phyloP scores from a whole-genome alignment of 2,113 vertebrate genomes.

The Ceratotherium simum region DNA sequence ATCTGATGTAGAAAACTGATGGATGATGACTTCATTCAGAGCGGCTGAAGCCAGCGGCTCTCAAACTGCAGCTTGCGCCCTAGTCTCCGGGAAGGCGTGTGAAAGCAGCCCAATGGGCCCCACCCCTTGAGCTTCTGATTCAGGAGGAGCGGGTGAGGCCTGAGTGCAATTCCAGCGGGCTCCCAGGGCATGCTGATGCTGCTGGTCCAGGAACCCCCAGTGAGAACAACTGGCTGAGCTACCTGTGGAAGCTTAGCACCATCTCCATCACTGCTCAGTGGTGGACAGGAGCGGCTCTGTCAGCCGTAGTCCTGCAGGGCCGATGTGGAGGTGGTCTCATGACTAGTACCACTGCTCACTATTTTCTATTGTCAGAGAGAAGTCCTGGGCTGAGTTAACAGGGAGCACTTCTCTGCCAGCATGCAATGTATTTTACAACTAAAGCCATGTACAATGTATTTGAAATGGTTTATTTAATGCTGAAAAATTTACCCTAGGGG shows the following conservation, averaged over 20 bases:
- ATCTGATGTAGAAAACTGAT: background rate
- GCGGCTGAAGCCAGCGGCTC: background rate
- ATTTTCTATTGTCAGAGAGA: background rate
- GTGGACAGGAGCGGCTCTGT: background rate
- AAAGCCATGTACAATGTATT: conserved; percentile 41
- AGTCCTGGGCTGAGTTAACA: background rate
- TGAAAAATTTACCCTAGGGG: conserved; percentile 52
- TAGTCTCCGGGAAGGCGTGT: background rate
- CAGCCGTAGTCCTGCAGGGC: background rate
- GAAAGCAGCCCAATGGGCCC: background rate
- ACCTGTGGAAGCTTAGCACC: background rate
- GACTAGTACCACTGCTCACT: background rate
- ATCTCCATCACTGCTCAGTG: background rate
- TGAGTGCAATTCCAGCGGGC: too few species aligned
- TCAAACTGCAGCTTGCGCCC: background rate
- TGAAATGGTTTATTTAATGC: conserved; percentile 62
- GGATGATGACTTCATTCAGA: background rate
- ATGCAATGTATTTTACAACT: background rate
- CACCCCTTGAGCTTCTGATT: too few species aligned
- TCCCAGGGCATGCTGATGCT: background rate
- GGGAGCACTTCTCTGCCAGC: background rate
- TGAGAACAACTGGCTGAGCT: background rate
- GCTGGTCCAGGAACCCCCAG: background rate
- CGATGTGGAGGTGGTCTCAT: background rate
- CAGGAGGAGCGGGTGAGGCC: background rate